Percentiles rank a stretch among this genome's conserved stretches.
phyloP scores from a whole-genome alignment of 2,888 invertebrate genomes.

The Machimus atricapillus region DNA sequence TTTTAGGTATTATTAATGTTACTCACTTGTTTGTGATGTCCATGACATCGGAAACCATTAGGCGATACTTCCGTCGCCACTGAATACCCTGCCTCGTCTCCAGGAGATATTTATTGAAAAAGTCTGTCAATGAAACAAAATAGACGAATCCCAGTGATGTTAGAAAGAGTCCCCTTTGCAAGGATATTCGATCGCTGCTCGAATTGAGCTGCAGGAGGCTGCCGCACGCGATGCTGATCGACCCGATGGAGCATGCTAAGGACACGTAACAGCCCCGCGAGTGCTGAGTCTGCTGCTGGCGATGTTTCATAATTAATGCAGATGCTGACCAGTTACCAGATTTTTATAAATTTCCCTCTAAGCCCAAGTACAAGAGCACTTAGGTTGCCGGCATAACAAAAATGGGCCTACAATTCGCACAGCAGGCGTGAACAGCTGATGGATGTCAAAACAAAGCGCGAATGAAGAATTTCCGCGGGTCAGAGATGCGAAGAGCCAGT shows the following conservation, averaged over 20 bases:
- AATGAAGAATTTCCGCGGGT: not conserved
- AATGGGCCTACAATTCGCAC: not conserved
- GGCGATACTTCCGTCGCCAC: slow-evolving; percentile 70
- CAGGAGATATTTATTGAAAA: slow-evolving; percentile 69
- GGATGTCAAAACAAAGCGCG: slow-evolving; percentile 1
- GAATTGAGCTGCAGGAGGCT: slow-evolving; percentile 60
- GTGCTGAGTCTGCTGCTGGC: slow-evolving; percentile 46
- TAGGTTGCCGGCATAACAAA: not conserved
- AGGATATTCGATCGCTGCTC: slow-evolving; percentile 67
- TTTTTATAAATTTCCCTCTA: too few species aligned
- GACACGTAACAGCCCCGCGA: slow-evolving; percentile 58
- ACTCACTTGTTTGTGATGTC: slow-evolving; percentile 80
- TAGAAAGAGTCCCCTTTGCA: slow-evolving; percentile 68
- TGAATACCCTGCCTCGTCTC: slow-evolving; percentile 68
- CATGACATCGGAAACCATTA: slow-evolving; percentile 72
- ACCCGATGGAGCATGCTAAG: slow-evolving; percentile 61
- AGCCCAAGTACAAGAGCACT: not conserved
- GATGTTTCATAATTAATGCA: not conserved
- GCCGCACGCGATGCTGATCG: slow-evolving; percentile 60
- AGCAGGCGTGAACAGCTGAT: not conserved
- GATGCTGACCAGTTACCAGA: not conserved
- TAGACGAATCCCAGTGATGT: slow-evolving; percentile 72
- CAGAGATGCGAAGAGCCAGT: not conserved
- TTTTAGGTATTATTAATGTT: not conserved
- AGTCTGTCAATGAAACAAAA: slow-evolving; percentile 72